Evolutionary conservation across 2,797 vertebrate species (phyloP), one percentile per base, ranked within the genome.

Genomic region (Aeoliscus strigatus): DNA sequence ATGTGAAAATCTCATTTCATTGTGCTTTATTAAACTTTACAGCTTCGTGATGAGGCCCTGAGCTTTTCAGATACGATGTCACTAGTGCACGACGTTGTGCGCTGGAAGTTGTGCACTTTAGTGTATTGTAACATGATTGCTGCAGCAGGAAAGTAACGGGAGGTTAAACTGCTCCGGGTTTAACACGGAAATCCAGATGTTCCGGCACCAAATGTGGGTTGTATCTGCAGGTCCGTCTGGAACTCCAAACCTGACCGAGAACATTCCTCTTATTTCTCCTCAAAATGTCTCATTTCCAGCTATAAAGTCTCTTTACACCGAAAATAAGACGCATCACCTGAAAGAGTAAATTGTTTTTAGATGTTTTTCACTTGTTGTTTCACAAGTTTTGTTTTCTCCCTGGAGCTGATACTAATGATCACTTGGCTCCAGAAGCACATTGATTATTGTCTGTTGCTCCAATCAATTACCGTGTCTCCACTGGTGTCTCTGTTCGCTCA

Each of bases 21-120:
- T 80, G 69, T 70, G 69, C 66, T 77, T 85, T 83, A 80, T 81
- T 76, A 70, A 83, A 80, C 70, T 78, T 82, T 63, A 76, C 58
- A 52, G 62, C 49, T 37, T 38, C 59, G 49, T 73, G 73, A 82
- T 79, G 78, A 83, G 64, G 53, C 75, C 80, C 58, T 30, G 8
- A 43, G 73, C 52, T 65, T 61, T 63, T 34, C n/a, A 41, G 59
- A 67, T 75, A 66, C 66, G 47, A 80, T 72, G 65, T 78, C 59
- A 73, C 66, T 73, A 75, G 39, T 74, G 70, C 61, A 67, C 49
- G 51, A 63, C 64, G 48, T 59, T 46, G 21, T 41, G 58, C 26
- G 40, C 39, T 28, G 39, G 40, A 56, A 24, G 31, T 45, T 43
- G 14, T 33, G 51, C 35, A 40, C 49, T 66, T 68, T 60, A 15